Evolutionary conservation across 2,113 vertebrate species (phyloP).

Genomic region (Neomonachus schauinslandi): DNA sequence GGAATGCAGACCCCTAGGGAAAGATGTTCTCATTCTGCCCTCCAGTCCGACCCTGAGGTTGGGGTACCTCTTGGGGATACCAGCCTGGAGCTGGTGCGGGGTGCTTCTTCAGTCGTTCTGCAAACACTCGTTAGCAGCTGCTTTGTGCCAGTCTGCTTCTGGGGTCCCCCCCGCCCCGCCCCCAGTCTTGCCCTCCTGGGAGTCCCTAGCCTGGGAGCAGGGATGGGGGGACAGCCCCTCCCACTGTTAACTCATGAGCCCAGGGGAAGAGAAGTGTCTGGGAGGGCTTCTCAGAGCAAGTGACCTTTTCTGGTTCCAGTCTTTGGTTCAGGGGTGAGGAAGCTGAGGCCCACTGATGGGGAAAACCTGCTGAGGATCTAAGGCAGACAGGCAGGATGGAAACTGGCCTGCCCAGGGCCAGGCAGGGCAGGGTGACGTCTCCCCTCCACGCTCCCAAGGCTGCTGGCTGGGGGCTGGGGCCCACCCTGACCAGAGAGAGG

Average conservation of each 20-base stretch:
- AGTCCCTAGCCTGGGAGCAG: not conserved
- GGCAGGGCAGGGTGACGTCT: too few relatives aligned
- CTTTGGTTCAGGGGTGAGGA: not conserved
- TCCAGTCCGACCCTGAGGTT: not conserved
- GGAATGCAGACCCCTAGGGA: not conserved
- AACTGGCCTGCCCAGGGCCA: accelerated
- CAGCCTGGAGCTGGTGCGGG: not conserved
- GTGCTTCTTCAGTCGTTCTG: not conserved
- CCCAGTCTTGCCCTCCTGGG: not conserved
- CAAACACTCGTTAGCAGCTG: not conserved
- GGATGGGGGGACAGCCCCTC: not conserved
- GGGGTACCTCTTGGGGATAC: not conserved
- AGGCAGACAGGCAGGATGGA: not conserved
- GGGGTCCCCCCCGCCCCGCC: not conserved
- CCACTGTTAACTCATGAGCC: not conserved
- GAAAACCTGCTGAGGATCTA: too few relatives aligned
- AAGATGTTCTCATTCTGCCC: not conserved
- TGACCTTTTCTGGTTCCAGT: not conserved
- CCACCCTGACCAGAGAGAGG: not conserved
- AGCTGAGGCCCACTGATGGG: not conserved
- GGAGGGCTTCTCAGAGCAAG: not conserved
- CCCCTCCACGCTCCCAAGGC: not conserved
- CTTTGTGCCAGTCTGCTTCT: not conserved
- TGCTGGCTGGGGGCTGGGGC: not conserved
- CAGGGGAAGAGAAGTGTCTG: not conserved